Evolutionary conservation across 2,113 vertebrate species (phyloP).

Genomic region (Dipodomys stephensi): DNA sequence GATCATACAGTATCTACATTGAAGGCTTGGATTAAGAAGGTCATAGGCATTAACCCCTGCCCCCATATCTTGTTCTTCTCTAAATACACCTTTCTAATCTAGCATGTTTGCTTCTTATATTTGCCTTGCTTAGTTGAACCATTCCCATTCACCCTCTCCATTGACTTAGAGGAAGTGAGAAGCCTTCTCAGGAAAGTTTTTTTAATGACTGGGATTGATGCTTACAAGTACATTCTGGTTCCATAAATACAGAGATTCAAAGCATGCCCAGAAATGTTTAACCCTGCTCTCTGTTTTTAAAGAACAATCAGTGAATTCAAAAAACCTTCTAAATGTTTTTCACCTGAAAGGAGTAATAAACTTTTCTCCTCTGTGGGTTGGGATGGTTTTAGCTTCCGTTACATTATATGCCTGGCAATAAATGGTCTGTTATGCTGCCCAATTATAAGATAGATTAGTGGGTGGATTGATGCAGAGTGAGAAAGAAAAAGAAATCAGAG

Average conservation of each 20-base stretch:
- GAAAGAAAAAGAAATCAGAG: conserved; percentile 78
- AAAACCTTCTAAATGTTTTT: conserved; percentile 57
- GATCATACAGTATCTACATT: background rate
- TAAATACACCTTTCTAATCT: conserved; percentile 11
- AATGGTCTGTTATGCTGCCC: conserved; percentile 48
- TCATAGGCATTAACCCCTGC: background rate
- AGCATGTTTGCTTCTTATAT: conserved; percentile 16
- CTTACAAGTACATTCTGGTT: conserved; percentile 65
- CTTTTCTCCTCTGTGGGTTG: background rate
- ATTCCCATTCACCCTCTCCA: background rate
- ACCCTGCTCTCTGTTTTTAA: conserved; percentile 39
- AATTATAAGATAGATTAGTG: conserved; percentile 62
- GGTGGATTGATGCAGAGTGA: conserved; percentile 63
- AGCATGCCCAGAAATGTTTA: conserved; percentile 42
- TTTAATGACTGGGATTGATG: conserved; percentile 52
- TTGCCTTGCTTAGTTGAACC: conserved; percentile 50
- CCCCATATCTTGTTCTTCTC: background rate
- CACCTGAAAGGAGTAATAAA: conserved; percentile 51
- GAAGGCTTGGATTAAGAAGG: background rate
- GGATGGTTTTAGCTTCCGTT: conserved; percentile 47
- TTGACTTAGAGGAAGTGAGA: background rate
- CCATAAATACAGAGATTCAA: conserved; percentile 53
- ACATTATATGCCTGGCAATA: conserved; percentile 61
- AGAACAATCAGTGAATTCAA: conserved; percentile 59
- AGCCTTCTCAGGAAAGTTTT: conserved; percentile 1